These are phyloP conservation scores for Metallyticus violacea DNA, from an alignment of 2,888 invertebrate species.

Conservation along the genomic window DNA sequence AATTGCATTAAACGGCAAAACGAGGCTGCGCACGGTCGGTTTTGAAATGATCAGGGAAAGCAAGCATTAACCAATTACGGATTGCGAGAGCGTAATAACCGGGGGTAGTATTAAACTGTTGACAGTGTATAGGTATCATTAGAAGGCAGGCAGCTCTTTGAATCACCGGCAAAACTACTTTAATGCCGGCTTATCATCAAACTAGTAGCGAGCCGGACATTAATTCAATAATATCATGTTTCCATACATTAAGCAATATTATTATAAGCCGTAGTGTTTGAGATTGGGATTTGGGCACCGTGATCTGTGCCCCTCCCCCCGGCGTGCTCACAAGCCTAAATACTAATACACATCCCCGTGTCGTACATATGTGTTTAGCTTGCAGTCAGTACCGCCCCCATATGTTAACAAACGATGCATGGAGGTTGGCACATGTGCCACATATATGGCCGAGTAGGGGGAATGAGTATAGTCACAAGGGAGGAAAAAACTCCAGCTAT, in stretches of 20 bases:
- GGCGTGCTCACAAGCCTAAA: slow-evolving; percentile 1
- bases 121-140: slow-evolving; percentile 11
- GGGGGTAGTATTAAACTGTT: background rate
- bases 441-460: background rate
- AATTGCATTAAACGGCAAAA: background rate
- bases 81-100: background rate
- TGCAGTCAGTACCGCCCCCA: background rate
- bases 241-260: slow-evolving; percentile 6
- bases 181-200: slow-evolving; percentile 11
- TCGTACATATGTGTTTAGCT: slow-evolving; percentile 8
- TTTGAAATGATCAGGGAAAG: background rate
- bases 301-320: background rate
- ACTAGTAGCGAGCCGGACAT: background rate
- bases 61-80: background rate
- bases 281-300: slow-evolving; percentile 2
- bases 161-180: slow-evolving; percentile 8
- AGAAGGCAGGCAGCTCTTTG: background rate
- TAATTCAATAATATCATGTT: slow-evolving; percentile 16
- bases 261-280: slow-evolving; percentile 13
- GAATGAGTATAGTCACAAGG: background rate
- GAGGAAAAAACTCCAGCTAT: background rate
- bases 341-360: slow-evolving; percentile 11
- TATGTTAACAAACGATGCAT: slow-evolving; percentile 15
- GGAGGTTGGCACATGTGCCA: background rate
- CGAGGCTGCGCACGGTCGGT: background rate